Conservation (phyloP, 2,888 invertebrate genomes). For the Epinotia bilunana region DNA sequence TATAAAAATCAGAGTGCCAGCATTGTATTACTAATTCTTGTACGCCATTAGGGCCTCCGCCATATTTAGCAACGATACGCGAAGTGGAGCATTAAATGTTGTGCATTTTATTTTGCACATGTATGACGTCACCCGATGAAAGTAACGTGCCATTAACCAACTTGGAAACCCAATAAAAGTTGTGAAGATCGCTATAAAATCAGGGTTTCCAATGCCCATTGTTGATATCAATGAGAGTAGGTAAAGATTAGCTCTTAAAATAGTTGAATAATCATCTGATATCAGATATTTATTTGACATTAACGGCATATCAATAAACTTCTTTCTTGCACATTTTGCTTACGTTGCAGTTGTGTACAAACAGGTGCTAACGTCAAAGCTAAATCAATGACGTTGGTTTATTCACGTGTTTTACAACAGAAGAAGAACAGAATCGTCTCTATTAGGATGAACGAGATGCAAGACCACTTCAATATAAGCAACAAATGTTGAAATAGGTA, state of each 20-base stretch:
- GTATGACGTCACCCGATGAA: slow-evolving; percentile 14
- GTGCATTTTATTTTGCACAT: slow-evolving; percentile 27
- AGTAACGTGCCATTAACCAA: neutral
- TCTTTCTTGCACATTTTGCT: neutral
- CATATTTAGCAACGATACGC: slow-evolving; percentile 35
- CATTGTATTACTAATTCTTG: slow-evolving; percentile 32
- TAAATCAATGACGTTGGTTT: slow-evolving; percentile 18
- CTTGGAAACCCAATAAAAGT: slow-evolving; percentile 9
- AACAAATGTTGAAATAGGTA: slow-evolving; percentile 8
- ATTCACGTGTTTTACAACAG: slow-evolving; percentile 23
- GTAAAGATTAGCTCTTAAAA: neutral
- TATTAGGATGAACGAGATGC: neutral
- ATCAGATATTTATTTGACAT: neutral
- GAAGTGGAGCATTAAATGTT: slow-evolving; percentile 32
- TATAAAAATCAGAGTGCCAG: slow-evolving; percentile 18
- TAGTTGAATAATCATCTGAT: neutral
- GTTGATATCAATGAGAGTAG: neutral
- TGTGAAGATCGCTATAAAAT: neutral
- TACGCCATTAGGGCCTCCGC: slow-evolving; percentile 41
- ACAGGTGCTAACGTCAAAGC: slow-evolving; percentile 14
- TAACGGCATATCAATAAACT: neutral
- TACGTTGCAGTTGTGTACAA: neutral
- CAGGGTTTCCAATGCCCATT: neutral
- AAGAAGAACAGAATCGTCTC: slow-evolving; percentile 14
- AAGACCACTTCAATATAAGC: slow-evolving; percentile 13